These are phyloP conservation scores for Drosophila mimetica DNA, from an alignment of 2,888 invertebrate genomes.

Conservation along the genomic window DNA sequence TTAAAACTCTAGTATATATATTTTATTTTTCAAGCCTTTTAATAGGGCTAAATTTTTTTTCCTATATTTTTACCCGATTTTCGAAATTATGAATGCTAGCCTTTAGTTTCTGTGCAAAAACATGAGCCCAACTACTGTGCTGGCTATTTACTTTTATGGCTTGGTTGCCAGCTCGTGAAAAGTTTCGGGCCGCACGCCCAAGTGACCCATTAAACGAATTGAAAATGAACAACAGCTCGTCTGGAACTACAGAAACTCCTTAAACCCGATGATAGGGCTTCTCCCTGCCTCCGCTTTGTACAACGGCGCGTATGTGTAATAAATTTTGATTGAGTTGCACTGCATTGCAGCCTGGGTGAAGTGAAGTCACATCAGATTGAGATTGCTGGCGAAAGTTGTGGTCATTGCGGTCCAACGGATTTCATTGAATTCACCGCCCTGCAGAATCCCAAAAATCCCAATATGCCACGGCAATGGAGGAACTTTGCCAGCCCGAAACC, in stretches of 20 bases:
- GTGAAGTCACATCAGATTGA: slow-evolving; percentile 32
- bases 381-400: slow-evolving; percentile 47
- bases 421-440: slow-evolving; percentile 39
- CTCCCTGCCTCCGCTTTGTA: slow-evolving; percentile 17
- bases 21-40: no score
- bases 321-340: slow-evolving; percentile 75
- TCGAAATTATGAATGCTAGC: no score
- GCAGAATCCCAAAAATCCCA: slow-evolving; percentile 53
- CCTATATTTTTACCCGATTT: no score
- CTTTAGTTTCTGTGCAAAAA: slow-evolving; percentile 22
- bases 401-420: slow-evolving; percentile 50
- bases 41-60: no score
- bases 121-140: slow-evolving; percentile 8
- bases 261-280: slow-evolving; percentile 13
- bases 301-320: slow-evolving; percentile 72
- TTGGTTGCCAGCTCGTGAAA: slow-evolving; percentile 74
- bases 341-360: slow-evolving; percentile 56
- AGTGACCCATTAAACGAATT: slow-evolving; percentile 80
- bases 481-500: slow-evolving; percentile 39
- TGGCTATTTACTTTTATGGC: slow-evolving; percentile 75
- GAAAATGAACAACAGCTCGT: slow-evolving; percentile 62
- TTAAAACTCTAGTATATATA: no score
- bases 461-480: slow-evolving; percentile 38
- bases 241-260: slow-evolving; percentile 16
- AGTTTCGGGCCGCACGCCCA: slow-evolving; percentile 63